phyloP scores from a whole-genome alignment of 1,140 invertebrate genomes.

The Drosophila tsacasi region DNA sequence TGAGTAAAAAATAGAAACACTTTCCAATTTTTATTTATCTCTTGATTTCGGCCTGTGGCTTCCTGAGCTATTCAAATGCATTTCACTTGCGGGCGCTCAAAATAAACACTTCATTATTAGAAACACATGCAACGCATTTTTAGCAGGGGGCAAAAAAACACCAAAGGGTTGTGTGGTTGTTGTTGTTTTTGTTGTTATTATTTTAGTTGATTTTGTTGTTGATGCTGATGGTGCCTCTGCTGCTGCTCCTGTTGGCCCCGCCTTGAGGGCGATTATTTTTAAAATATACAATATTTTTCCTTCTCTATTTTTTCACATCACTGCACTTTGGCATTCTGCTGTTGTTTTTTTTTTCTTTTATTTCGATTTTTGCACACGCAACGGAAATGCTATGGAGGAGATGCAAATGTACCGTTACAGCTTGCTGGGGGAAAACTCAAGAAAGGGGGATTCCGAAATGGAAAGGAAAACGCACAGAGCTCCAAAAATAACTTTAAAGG shows the following conservation, averaged over 20 bases:
- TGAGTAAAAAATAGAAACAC: constrained; percentile 35
- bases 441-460: constrained; percentile 19
- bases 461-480: constrained; percentile 43
- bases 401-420: constrained; percentile 9
- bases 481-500: constrained; percentile 68
- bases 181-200: constrained; percentile 43
- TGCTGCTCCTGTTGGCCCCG: constrained; percentile 14
- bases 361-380: constrained; percentile 48
- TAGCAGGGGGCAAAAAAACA: constrained; percentile 24
- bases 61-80: constrained; percentile 44
- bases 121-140: constrained; percentile 65
- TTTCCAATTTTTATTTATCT: constrained; percentile 53
- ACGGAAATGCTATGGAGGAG: constrained; percentile 53
- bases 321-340: constrained; percentile 35
- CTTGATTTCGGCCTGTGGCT: constrained; percentile 30
- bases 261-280: constrained; percentile 46
- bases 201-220: constrained; percentile 12
- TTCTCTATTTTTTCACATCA: constrained; percentile 43
- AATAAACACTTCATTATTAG: constrained; percentile 83
- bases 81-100: constrained; percentile 62
- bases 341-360: constrained; percentile 14
- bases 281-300: constrained; percentile 49
- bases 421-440: constrained; percentile 6
- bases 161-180: constrained; percentile 34
- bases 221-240: not conserved